Evolutionary conservation across 2,113 vertebrate species (phyloP), one percentile per base, ranked within the genome.

Genomic region (Anolis carolinensis): DNA sequence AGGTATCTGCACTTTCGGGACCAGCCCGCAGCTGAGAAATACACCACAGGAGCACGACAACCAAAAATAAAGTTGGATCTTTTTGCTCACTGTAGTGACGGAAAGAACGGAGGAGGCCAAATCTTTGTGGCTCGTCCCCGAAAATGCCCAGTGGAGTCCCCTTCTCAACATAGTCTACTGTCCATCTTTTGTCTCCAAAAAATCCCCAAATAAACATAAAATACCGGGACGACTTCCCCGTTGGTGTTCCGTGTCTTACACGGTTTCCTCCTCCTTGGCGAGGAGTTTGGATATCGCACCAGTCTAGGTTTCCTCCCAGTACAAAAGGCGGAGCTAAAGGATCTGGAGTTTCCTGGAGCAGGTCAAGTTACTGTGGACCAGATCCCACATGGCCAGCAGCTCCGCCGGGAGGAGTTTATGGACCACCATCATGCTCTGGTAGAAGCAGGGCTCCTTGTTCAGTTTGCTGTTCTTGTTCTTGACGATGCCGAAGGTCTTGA

Each of bases 401-500:
- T 99, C 98, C 0, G 89, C 65, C 0, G 99, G 98, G 20, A 98
- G 96, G 87, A 99, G 95, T 96, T 99, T 99, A 96, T 99, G 99
- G 39, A 99, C 98, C 13, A 99, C 98, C 1, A 99, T 95, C 98
- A 99, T 97, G 94, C 94, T 95, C 87, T 95, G 97, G 93, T 96
- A 99, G 77, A 99, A 99, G 89, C 99, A 99, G 0, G 99, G 98
- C 90, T 99, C 98, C 90, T 94, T 96, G 94, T 99, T 99, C 96
- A 99, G 90, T 90, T 97, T 98, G 91, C 98, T 99, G 81, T 84
- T 97, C 89, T 98, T 98, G 88, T 99, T 97, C 89, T 95, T 97
- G 74, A 98, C 97, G 59, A 99, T 96, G 86, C 99, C 99, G 55
- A 99, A 99, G 0, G 99, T 99, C 95, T 98, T 99, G 92, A 99